Percentiles rank a stretch among this genome's conserved stretches.
These are phyloP conservation scores for Onychomys torridus DNA, from an alignment of 2,797 vertebrate species.

Conservation along the genomic window DNA sequence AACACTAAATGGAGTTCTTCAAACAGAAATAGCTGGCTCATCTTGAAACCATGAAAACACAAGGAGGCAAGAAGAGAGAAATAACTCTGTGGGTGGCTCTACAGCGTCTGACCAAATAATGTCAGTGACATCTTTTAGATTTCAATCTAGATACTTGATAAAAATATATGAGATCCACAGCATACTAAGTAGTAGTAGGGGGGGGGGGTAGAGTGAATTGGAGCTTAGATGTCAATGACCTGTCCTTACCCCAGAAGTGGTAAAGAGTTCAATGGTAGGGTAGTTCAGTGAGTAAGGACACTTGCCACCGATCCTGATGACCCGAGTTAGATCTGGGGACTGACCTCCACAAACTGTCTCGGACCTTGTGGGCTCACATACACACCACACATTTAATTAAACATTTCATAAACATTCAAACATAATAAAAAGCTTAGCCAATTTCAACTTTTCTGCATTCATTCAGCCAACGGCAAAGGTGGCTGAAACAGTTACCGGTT, in stretches of 20 bases:
- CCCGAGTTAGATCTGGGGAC: not conserved
- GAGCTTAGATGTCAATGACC: not conserved
- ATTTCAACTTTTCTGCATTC: not conserved
- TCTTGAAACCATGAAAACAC: not conserved
- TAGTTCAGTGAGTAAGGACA: not conserved
- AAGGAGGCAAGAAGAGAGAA: not conserved
- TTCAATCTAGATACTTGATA: not conserved
- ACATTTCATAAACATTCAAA: not conserved
- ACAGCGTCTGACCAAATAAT: not conserved
- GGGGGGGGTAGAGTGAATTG: not conserved
- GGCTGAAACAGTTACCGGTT: not conserved
- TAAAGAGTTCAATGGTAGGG: not conserved
- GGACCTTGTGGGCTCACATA: not conserved
- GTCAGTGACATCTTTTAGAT: not conserved
- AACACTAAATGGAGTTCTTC: slow-evolving; percentile 34
- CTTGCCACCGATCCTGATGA: not conserved
- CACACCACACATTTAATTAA: not conserved
- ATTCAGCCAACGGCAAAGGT: not conserved
- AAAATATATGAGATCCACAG: not conserved
- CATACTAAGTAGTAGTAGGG: not conserved
- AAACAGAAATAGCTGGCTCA: slow-evolving; percentile 2
- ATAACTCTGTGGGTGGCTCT: not conserved
- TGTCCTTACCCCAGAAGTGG: not conserved
- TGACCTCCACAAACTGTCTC: not conserved
- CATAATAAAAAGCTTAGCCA: not conserved